These are phyloP conservation scores for Drosophila pruinosa DNA, from an alignment of 1,140 invertebrate species.

Conservation along the genomic window DNA sequence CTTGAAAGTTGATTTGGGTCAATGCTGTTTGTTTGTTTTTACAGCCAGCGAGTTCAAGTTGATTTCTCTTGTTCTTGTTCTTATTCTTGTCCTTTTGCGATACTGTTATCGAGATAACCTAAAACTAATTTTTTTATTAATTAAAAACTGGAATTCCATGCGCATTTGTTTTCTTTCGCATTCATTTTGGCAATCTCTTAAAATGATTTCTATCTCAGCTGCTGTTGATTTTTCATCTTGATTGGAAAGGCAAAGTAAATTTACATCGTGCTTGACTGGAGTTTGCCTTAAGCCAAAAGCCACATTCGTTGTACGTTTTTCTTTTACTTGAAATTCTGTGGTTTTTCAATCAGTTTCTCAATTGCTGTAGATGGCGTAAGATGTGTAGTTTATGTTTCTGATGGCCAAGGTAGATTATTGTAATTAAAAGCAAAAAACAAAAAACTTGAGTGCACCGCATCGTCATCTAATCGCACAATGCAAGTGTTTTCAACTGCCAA, in stretches of 20 bases:
- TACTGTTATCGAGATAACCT: conserved; percentile 51
- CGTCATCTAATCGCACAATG: neutral
- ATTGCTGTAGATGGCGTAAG: no score
- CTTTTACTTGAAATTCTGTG: neutral
- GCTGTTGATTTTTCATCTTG: conserved; percentile 34
- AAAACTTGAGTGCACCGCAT: neutral
- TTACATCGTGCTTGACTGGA: neutral
- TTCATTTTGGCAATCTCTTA: conserved; percentile 23
- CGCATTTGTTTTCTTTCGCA: conserved; percentile 36
- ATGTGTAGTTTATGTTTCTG: neutral
- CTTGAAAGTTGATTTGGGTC: conserved; percentile 68
- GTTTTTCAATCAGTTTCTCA: neutral
- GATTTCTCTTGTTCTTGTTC: conserved; percentile 36
- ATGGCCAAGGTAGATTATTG: neutral
- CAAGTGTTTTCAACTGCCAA: conserved; percentile 14
- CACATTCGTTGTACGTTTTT: neutral
- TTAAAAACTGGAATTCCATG: conserved; percentile 64
- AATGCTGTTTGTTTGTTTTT: conserved; percentile 71
- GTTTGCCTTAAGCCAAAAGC: neutral
- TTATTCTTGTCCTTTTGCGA: neutral
- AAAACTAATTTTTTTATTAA: conserved; percentile 81
- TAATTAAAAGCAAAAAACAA: neutral
- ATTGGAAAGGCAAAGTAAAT: conserved; percentile 1
- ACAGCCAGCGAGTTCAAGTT: conserved; percentile 26
- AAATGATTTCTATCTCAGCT: neutral